Evolutionary conservation across 1,140 invertebrate species (phyloP), one percentile per base, ranked within the genome.

Genomic region (Arctopsyche grandis): DNA sequence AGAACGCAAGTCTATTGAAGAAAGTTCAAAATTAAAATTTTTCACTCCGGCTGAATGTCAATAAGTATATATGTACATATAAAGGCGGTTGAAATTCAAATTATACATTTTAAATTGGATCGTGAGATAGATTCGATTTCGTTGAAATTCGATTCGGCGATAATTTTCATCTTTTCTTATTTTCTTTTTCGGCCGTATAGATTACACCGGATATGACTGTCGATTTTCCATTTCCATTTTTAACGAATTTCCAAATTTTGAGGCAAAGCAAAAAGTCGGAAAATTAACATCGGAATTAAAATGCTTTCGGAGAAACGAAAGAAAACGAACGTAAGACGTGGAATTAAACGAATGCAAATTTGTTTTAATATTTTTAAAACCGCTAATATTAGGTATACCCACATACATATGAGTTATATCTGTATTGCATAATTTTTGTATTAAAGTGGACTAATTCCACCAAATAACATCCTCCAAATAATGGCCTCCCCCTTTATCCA

Each of bases 201-300:
- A 66, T 66, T 26, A 66, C 21, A 66, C 21, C 56, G 3, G 56
- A 19, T 60, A 60, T 60, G 29, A n/a, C 56, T 5, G 24, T n/a
- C 19, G 14, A n/a, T 3, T 5, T 12, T 52, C 7, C 24, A 66
- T 66, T 66, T 66, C 21, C 63, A 66, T 66, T 66, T 66, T 66
- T 66, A 66, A 66, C 63, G 63, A 66, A 66, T 66, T 52, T 52
- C 48, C 16, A 14, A 52, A 14, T 52, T 52, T 52, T 52, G 12
- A 14, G 1, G 48, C 16, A 52, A 5, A 52, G 10, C n/a, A 7
- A 38, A 52, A 14, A 14, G 48, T 14, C 16, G 48, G 56, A 60
- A 21, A 60, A 60, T 60, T 60, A 60, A 60, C 56, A 21, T 60
- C 16, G 9, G 56, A 60, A 60, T 60, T 60, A 60, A 60, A 60